These are phyloP conservation scores for Cheirogaleus major DNA, from an alignment of 2,797 vertebrate species.

Conservation along the genomic window DNA sequence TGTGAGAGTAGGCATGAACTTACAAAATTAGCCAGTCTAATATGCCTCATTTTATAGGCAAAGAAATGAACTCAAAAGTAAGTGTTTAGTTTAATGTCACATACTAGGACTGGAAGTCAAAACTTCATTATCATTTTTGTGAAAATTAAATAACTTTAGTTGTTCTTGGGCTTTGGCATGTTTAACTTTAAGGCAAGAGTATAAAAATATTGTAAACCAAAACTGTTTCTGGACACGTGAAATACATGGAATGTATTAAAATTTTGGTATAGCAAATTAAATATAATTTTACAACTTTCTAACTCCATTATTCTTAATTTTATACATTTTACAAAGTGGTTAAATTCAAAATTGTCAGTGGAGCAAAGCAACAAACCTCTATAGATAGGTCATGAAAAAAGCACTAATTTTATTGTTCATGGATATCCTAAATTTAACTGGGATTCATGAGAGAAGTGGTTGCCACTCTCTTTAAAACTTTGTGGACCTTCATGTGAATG, in stretches of 20 bases:
- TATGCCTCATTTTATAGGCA: neutral
- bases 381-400: neutral
- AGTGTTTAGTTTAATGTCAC: neutral
- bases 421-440: neutral
- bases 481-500: neutral
- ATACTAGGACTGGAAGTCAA: neutral
- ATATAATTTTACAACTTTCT: conserved; percentile 34
- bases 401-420: neutral
- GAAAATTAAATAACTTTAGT: conserved; percentile 28
- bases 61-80: neutral
- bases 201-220: neutral
- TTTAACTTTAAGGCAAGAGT: neutral
- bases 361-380: conserved; percentile 10
- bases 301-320: conserved; percentile 34
- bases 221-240: neutral
- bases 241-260: conserved; percentile 27
- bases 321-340: conserved; percentile 35
- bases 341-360: conserved; percentile 4
- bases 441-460: neutral
- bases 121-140: neutral
- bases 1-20: neutral
- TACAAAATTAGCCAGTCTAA: neutral
- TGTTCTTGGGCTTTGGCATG: neutral
- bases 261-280: neutral
- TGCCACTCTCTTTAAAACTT: neutral